A percentile compares a stretch with the other conserved stretches of the same genome.
Conservation (phyloP, 1,140 invertebrate species). For the Kradibia gibbosae region DNA sequence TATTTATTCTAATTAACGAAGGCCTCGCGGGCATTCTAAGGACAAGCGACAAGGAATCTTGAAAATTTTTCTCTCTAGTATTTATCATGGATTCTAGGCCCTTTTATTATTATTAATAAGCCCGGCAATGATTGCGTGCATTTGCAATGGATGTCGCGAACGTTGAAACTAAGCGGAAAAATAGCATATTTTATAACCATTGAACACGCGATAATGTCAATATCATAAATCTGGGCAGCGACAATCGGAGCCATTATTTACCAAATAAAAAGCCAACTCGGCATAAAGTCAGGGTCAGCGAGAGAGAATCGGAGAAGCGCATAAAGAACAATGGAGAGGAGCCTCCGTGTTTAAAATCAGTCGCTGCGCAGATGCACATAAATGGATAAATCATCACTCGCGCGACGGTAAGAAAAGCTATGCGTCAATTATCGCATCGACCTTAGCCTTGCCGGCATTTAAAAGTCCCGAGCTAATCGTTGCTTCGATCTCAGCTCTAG, state of each 20-base stretch:
- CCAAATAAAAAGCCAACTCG: background rate
- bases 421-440: background rate
- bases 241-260: background rate
- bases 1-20: too few relatives aligned
- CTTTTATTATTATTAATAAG: too few relatives aligned
- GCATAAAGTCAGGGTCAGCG: background rate
- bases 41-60: too few relatives aligned
- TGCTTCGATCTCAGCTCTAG: too few relatives aligned
- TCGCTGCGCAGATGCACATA: background rate
- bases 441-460: background rate
- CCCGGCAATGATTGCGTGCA: too few relatives aligned
- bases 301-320: background rate
- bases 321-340: slow-evolving; percentile 10
- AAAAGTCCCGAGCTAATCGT: too few relatives aligned
- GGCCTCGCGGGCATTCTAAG: too few relatives aligned
- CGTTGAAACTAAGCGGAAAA: too few relatives aligned
- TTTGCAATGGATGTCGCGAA: too few relatives aligned
- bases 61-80: too few relatives aligned
- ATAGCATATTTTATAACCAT: too few relatives aligned
- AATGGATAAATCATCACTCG: slow-evolving; percentile 2
- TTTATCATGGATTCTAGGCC: too few relatives aligned
- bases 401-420: background rate
- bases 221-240: background rate
- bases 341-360: background rate
- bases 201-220: background rate